Evolutionary conservation across 1,140 invertebrate species (phyloP).

Genomic region (Drosophila nannoptera): DNA sequence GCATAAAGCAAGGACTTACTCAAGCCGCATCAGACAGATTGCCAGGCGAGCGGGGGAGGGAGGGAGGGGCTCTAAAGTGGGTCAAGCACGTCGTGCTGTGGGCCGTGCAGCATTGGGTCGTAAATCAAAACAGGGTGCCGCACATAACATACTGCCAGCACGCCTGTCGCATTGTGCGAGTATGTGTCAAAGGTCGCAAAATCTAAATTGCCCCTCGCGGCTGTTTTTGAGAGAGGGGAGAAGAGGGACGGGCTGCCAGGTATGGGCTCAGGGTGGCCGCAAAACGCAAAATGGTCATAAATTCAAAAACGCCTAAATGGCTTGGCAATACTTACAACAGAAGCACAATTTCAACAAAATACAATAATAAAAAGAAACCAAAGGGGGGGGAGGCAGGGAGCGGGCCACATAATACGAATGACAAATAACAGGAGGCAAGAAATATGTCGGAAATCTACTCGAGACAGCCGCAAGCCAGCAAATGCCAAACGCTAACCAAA

Average conservation of each 20-base stretch:
- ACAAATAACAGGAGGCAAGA: conserved; percentile 69
- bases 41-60: not conserved
- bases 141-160: conserved; percentile 24
- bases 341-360: conserved; percentile 34
- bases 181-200: conserved; percentile 57
- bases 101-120: conserved; percentile 27
- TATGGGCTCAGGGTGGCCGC: conserved; percentile 21
- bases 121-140: conserved; percentile 55
- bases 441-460: conserved; percentile 74
- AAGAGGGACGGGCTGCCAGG: not conserved
- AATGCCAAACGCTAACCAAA: conserved; percentile 46
- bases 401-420: conserved; percentile 59
- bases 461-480: conserved; percentile 61
- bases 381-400: conserved; percentile 2
- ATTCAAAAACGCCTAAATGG: conserved; percentile 69
- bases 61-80: conserved; percentile 14
- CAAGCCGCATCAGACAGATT: not conserved
- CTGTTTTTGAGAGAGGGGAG: not conserved
- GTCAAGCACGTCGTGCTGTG: conserved; percentile 35
- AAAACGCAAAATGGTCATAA: conserved; percentile 73
- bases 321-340: conserved; percentile 59
- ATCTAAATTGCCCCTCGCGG: conserved; percentile 54
- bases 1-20: conserved; percentile 17
- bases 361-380: not conserved
- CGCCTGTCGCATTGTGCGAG: conserved; percentile 6